A percentile compares a stretch with the other conserved stretches of the same genome.
These are phyloP conservation scores for Molorchus minor DNA, from an alignment of 2,888 invertebrate genomes.

Conservation along the genomic window DNA sequence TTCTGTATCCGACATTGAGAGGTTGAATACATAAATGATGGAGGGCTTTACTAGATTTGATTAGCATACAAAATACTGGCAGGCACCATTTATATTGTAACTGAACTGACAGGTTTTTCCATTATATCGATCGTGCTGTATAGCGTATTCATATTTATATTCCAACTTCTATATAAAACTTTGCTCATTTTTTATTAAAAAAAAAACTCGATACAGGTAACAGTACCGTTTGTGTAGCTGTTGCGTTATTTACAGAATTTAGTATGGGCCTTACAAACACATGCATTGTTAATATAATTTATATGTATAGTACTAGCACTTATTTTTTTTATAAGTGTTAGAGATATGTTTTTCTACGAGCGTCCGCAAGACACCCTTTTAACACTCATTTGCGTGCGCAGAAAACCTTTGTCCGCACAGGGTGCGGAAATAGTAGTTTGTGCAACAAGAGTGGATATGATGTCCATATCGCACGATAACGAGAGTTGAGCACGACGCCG, in stretches of 20 bases:
- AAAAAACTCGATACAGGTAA: not conserved
- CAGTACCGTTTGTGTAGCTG: not conserved
- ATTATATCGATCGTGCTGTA: not conserved
- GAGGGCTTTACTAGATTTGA: constrained; percentile 2
- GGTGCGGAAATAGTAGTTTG: too few relatives aligned
- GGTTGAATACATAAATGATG: not conserved
- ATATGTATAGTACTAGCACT: too few relatives aligned
- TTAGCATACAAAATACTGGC: constrained; percentile 1
- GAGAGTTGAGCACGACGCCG: too few relatives aligned
- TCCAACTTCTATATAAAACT: constrained; percentile 1
- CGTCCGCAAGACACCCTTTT: too few relatives aligned
- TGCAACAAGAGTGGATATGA: too few relatives aligned
- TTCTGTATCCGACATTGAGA: not conserved
- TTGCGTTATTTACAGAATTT: not conserved
- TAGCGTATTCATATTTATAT: not conserved
- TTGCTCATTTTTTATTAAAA: not conserved
- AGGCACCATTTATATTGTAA: constrained; percentile 1
- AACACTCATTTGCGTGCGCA: too few relatives aligned
- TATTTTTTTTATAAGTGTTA: too few relatives aligned
- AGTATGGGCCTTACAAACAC: too few relatives aligned
- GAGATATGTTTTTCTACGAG: too few relatives aligned
- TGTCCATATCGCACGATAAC: too few relatives aligned
- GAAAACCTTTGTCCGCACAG: too few relatives aligned
- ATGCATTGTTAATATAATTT: too few relatives aligned
- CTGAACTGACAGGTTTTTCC: constrained; percentile 1